Conservation (phyloP, 1,140 invertebrate species). For the Brachionus paranguensis region DNA sequence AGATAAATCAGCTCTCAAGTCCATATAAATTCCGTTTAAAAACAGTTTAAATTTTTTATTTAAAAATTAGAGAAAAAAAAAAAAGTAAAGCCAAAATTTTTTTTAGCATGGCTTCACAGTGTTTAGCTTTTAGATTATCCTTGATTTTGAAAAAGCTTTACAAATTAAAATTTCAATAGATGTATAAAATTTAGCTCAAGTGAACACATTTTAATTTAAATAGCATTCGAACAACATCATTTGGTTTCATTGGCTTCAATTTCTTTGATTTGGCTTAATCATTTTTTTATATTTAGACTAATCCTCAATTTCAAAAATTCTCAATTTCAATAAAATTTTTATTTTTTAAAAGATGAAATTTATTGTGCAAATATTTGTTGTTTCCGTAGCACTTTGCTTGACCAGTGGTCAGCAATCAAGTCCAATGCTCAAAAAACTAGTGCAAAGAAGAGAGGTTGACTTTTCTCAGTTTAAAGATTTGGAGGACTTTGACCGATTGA, state of each 20-base stretch:
- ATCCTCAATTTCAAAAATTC: neutral
- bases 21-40: neutral
- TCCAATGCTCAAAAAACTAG: neutral
- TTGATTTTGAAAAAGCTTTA: neutral
- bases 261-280: neutral
- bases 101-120: neutral
- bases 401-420: neutral
- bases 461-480: slow-evolving; percentile 23
- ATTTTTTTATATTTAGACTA: neutral
- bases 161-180: neutral
- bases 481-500: neutral
- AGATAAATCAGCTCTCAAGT: neutral
- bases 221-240: neutral
- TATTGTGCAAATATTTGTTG: neutral
- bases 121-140: neutral
- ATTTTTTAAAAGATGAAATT: neutral
- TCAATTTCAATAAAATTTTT: neutral
- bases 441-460: neutral
- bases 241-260: neutral
- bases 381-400: neutral
- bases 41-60: neutral
- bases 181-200: neutral
- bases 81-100: neutral
- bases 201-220: neutral
- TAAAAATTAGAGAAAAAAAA: neutral